Percentiles rank a stretch among this genome's conserved stretches.
These are phyloP conservation scores for Drosophila pseudoobscura DNA, from an alignment of 1,140 invertebrate genomes.

Conservation along the genomic window DNA sequence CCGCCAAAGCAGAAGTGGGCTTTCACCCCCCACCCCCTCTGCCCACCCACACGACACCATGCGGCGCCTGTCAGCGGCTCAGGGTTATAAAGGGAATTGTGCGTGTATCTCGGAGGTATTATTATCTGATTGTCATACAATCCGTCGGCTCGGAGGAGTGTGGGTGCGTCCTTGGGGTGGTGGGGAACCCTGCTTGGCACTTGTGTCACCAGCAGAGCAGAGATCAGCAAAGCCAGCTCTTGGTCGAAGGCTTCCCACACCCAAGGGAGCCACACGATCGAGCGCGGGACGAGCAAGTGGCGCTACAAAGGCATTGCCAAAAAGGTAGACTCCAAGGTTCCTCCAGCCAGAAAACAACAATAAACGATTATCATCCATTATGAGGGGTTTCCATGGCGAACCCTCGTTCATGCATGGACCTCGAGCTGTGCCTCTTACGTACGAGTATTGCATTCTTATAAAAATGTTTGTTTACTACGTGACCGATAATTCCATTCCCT, in stretches of 20 bases:
- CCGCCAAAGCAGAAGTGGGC: slow-evolving; percentile 18
- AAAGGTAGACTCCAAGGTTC: slow-evolving; percentile 19
- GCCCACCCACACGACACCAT: slow-evolving; percentile 44
- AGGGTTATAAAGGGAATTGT: slow-evolving; percentile 80
- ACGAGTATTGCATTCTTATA: slow-evolving; percentile 55
- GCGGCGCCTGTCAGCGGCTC: slow-evolving; percentile 68
- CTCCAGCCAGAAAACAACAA: slow-evolving; percentile 25
- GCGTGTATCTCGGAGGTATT: slow-evolving; percentile 72
- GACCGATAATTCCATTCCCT: slow-evolving; percentile 57
- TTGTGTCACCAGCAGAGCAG: too few relatives aligned
- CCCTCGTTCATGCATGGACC: slow-evolving; percentile 6
- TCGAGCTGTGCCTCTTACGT: slow-evolving; percentile 12
- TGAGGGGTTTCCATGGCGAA: slow-evolving; percentile 46
- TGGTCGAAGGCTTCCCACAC: slow-evolving; percentile 28
- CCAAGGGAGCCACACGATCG: slow-evolving; percentile 21
- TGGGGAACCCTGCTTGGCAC: too few relatives aligned
- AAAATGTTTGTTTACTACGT: slow-evolving; percentile 81
- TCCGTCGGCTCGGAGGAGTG: background rate
- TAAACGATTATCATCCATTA: slow-evolving; percentile 80
- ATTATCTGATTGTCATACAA: slow-evolving; percentile 77
- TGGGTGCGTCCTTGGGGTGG: background rate
- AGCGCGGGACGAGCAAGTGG: slow-evolving; percentile 50
- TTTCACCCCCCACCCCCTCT: slow-evolving; percentile 1
- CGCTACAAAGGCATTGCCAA: slow-evolving; percentile 56
- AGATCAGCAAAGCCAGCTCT: too few relatives aligned